These are phyloP conservation scores for Seira musarum DNA, from an alignment of 2,888 invertebrate genomes.

Conservation along the genomic window DNA sequence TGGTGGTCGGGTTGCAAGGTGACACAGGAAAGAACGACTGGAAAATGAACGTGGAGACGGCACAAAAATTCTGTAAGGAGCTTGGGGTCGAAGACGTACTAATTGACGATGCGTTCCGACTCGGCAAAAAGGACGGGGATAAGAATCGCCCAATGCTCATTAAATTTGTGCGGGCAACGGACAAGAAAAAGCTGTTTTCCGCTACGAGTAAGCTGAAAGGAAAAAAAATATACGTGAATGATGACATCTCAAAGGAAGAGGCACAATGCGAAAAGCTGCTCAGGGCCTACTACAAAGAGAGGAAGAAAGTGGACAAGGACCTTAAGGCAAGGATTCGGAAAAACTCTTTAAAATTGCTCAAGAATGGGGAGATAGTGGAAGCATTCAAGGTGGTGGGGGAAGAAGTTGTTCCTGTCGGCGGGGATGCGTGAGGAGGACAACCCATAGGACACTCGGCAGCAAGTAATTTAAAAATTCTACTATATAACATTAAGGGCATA, in stretches of 20 bases:
- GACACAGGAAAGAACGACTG: too few species aligned
- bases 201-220: not conserved
- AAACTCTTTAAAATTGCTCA: not conserved
- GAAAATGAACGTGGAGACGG: too few species aligned
- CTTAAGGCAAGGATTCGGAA: not conserved
- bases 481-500: constrained; percentile 13
- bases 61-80: not conserved
- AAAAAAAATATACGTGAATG: constrained; percentile 25
- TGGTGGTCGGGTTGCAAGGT: too few species aligned
- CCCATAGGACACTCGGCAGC: constrained; percentile 8
- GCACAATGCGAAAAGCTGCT: not conserved
- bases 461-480: constrained; percentile 1
- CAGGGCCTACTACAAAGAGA: not conserved
- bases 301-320: not conserved
- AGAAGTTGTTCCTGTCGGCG: not conserved
- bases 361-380: not conserved
- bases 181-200: not conserved
- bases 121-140: not conserved
- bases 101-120: not conserved
- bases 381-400: not conserved
- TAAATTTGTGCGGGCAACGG: not conserved
- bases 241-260: constrained; percentile 24
- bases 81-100: not conserved
- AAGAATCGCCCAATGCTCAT: not conserved
- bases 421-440: not conserved